Base-by-base conservation (phyloP, 2,888 invertebrate species). In the Ophioninae sp. region DNA sequence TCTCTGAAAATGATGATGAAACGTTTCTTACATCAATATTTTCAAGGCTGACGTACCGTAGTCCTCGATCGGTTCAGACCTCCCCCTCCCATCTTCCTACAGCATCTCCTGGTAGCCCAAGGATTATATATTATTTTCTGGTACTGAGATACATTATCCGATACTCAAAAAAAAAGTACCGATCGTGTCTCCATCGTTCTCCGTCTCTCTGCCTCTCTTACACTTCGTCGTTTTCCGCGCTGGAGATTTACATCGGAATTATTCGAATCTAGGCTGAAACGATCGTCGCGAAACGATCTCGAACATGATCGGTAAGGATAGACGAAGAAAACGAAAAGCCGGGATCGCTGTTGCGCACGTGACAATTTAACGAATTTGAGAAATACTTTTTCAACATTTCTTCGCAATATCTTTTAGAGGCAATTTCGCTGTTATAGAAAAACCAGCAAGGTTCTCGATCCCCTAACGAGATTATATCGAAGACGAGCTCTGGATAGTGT, bases 21-120 rank as follows among this genome's bases (percentile, higher is more conserved):
- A 82, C 84, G 81, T 84, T 83, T 79, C 81, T 84, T 84, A 84
- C 79, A 84, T 84, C 81, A 84, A 84, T 84, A 84, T 84, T 84
- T 84, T 71, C 81, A 79, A 73, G 76, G 68, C 68, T 79, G 79
- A 81, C 84, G 81, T 84, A 82, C 84, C 81, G 76, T 84, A 82
- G 79, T 79, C 81, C 81, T 79, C 78, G 78, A 73, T 65, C 76
- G 51, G 13, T 23, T 65, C 67, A 58, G 51, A 67, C 59, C 77
- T 44, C 67, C 72, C 23, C 73, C 61, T 78, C 51, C 41, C 81
- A 84, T 84, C 84, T 76, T 17, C 39, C 67, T 68, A 51, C 65
- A 39, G 68, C 72, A 84, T 84, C 84, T 51, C 2, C 51, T 84
- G 84, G 84, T 84, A 82, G 84, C 84, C 44, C 56, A 73, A 39